These are phyloP conservation scores for Cantharis flavilabris DNA, from an alignment of 2,888 invertebrate genomes.

Conservation along the genomic window DNA sequence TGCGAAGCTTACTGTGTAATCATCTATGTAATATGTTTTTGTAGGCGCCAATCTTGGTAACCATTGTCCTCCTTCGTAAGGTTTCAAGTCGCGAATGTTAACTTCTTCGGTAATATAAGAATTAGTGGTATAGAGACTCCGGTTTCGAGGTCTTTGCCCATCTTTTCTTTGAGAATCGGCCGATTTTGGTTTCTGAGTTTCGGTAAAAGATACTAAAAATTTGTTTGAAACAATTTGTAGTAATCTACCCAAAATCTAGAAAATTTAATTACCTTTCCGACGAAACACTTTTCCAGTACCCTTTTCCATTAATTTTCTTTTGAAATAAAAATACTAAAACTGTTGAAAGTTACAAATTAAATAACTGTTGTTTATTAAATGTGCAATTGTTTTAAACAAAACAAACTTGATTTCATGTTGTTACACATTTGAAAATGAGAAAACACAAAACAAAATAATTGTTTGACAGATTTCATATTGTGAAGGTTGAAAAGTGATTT, in stretches of 20 bases:
- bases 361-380: not conserved
- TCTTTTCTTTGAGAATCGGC: slow-evolving; percentile 36
- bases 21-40: slow-evolving; percentile 64
- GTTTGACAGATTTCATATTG: not conserved
- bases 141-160: slow-evolving; percentile 65
- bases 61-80: slow-evolving; percentile 61
- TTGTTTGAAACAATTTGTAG: not conserved
- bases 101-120: slow-evolving; percentile 67
- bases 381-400: not conserved
- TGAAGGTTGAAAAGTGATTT: not conserved
- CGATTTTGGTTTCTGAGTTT: slow-evolving; percentile 43
- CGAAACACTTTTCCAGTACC: slow-evolving; percentile 48
- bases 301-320: slow-evolving; percentile 37
- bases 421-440: not conserved
- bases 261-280: slow-evolving; percentile 49
- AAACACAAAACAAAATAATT: not conserved
- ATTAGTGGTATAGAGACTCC: slow-evolving; percentile 67
- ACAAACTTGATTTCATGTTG: not conserved
- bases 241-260: not conserved
- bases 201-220: slow-evolving; percentile 45
- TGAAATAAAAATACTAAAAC: not conserved
- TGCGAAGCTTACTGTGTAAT: slow-evolving; percentile 46
- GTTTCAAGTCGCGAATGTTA: slow-evolving; percentile 62
- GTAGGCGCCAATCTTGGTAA: slow-evolving; percentile 64
- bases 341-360: not conserved